phyloP scores from a whole-genome alignment of 2,888 invertebrate genomes.

The Dermolepida albohirtum region DNA sequence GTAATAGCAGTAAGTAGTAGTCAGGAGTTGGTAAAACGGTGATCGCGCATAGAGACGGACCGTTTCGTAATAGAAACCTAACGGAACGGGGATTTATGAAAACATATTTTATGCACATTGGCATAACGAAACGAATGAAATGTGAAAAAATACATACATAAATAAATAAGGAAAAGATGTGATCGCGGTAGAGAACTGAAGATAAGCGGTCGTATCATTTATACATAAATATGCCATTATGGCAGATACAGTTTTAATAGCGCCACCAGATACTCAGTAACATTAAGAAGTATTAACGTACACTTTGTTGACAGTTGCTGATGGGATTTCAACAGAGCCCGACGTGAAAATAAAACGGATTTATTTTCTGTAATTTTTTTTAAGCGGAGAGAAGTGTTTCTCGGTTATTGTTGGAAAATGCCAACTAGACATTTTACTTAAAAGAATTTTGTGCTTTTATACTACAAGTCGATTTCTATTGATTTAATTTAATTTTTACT shows the following conservation, averaged over 20 bases:
- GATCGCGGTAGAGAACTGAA: conserved; percentile 4
- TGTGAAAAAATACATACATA: too few relatives aligned
- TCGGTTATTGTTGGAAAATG: too few relatives aligned
- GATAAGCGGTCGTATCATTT: conserved; percentile 4
- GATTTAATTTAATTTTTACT: too few relatives aligned
- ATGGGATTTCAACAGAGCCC: too few relatives aligned
- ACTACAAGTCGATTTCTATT: too few relatives aligned
- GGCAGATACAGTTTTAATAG: conserved; percentile 27
- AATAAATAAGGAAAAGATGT: conserved; percentile 11
- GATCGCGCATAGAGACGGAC: conserved; percentile 10
- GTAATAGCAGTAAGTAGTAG: conserved; percentile 23
- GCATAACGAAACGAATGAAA: not conserved
- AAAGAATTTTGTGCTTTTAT: too few relatives aligned
- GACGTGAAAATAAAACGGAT: too few relatives aligned
- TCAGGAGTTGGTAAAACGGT: conserved; percentile 7
- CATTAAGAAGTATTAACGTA: conserved; percentile 5
- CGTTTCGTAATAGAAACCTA: conserved; percentile 30
- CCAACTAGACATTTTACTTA: too few relatives aligned
- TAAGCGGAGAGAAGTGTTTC: not conserved
- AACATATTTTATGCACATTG: conserved; percentile 26
- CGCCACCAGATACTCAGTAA: conserved; percentile 8
- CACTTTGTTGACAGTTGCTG: too few relatives aligned
- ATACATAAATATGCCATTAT: conserved; percentile 8
- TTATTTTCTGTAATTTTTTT: not conserved
- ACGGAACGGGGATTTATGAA: conserved; percentile 28